These are phyloP conservation scores for Sebastes minor DNA, from an alignment of 2,797 vertebrate genomes.

Conservation along the genomic window DNA sequence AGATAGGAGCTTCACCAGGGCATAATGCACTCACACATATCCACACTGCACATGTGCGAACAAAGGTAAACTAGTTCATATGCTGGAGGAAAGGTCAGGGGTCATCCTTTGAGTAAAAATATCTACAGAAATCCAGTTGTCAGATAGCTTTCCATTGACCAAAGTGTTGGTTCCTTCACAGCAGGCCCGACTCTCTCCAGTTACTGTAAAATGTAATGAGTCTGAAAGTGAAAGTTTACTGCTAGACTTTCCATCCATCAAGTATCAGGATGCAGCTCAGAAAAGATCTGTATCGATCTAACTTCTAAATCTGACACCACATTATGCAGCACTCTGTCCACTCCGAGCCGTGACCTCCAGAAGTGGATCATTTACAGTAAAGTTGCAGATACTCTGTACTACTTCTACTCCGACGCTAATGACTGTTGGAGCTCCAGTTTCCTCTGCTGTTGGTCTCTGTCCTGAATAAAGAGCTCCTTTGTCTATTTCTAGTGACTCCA, in stretches of 20 bases:
- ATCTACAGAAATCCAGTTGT: background rate
- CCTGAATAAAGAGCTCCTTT: constrained; percentile 57
- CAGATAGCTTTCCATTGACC: background rate
- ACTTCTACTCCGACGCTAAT: constrained; percentile 44
- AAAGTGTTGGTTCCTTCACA: background rate
- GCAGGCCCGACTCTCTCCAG: background rate
- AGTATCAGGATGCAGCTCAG: constrained; percentile 13
- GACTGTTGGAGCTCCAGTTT: constrained; percentile 60
- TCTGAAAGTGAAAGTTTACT: background rate
- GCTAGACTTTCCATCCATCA: constrained; percentile 10
- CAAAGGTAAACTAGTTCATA: background rate
- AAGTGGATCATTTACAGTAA: constrained; percentile 39
- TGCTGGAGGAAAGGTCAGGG: background rate
- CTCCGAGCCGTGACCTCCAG: constrained; percentile 25
- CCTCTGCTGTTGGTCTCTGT: constrained; percentile 45
- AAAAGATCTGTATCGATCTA: constrained; percentile 21
- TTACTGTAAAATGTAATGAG: background rate
- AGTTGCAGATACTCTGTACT: constrained; percentile 22
- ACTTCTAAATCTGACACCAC: constrained; percentile 20
- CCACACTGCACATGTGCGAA: background rate
- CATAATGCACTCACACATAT: background rate
- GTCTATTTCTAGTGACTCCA: constrained; percentile 70
- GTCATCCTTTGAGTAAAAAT: background rate
- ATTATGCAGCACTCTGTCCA: background rate
- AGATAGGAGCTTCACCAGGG: background rate